Conservation (phyloP, 2,888 invertebrate genomes). For the Campaea margaritaria region DNA sequence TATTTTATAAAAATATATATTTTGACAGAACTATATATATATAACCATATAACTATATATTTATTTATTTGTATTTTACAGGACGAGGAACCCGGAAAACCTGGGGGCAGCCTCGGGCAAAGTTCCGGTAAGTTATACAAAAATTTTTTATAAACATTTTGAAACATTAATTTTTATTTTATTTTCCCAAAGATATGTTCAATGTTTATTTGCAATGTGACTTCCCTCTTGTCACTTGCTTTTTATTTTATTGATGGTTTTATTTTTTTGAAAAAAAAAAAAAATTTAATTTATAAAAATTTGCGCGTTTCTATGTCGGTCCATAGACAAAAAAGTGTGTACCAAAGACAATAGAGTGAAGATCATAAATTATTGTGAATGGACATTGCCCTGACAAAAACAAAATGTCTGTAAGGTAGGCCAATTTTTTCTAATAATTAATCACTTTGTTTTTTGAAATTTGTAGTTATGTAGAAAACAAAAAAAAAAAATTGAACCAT, state of each 20-base stretch:
- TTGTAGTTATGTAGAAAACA: constrained; percentile 40
- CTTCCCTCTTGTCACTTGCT: constrained; percentile 76
- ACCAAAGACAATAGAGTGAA: constrained; percentile 55
- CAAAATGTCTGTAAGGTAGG: constrained; percentile 84
- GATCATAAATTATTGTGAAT: constrained; percentile 81
- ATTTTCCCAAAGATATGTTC: constrained; percentile 48
- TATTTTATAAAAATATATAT: too few relatives aligned
- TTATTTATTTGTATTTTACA: constrained; percentile 47
- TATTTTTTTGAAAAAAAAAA: constrained; percentile 35
- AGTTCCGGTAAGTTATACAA: constrained; percentile 72
- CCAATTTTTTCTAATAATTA: constrained; percentile 56
- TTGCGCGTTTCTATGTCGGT: constrained; percentile 30
- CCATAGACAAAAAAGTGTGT: constrained; percentile 47
- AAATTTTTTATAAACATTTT: constrained; percentile 6
- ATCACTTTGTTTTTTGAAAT: constrained; percentile 51
- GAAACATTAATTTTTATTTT: constrained; percentile 42
- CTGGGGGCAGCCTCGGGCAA: constrained; percentile 75
- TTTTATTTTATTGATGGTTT: constrained; percentile 46
- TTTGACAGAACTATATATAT: too few relatives aligned
- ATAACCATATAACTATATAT: too few relatives aligned
- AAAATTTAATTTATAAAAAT: constrained; percentile 12
- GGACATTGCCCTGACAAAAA: constrained; percentile 68
- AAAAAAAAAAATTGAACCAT: constrained; percentile 66
- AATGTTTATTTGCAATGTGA: constrained; percentile 83
- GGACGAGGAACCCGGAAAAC: constrained; percentile 81